Evolutionary conservation across 2,113 vertebrate species (phyloP), one percentile per base, ranked within the genome.

Genomic region (Nycticorax nycticorax): DNA sequence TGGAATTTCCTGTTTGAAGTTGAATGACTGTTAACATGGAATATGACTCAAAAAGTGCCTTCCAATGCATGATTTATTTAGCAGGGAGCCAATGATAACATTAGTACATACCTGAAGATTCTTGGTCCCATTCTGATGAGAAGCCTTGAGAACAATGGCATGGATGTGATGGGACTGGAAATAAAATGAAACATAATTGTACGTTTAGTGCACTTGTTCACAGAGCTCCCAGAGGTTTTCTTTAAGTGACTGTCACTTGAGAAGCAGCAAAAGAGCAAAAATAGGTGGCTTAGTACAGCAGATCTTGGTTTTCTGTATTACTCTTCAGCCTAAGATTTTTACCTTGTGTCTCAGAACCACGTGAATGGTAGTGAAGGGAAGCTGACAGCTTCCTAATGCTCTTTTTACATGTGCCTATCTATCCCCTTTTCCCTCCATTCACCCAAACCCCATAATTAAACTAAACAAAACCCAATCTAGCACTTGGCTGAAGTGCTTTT

Each of bases 181-280:
- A 78, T 64, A 68, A 89, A 94, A 82, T 52, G 21, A 53, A 41
- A 55, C n/a, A 12, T 74, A 75, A 92, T 48, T 83, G 20, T 45
- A n/a, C 7, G 4, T 53, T 90, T 85, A 85, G 32, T 77, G 69
- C 18, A 24, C 22, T 39, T 53, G 52, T 82, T 88, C 56, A 78
- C 37, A 85, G 77, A 92, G 62, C 18, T 88, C 80, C 41, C 24
- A 41, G 59, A 75, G 59, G 71, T 68, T 60, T 95, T 95, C 72
- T 89, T 85, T 88, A 94, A 97, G 37, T 48, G 73, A 63, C 85
- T 83, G 75, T 67, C 88, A 88, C 81, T 96, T 93, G 72, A 96
- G 82, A 92, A 93, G 88, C 90, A 94, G 76, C 64, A 95, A 82
- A 73, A 30, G 28, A 85, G 59, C 63, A 92, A 77, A 41, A 48